Base-by-base conservation (phyloP, 2,888 invertebrate genomes). In the Hypolimnas misippus region DNA sequence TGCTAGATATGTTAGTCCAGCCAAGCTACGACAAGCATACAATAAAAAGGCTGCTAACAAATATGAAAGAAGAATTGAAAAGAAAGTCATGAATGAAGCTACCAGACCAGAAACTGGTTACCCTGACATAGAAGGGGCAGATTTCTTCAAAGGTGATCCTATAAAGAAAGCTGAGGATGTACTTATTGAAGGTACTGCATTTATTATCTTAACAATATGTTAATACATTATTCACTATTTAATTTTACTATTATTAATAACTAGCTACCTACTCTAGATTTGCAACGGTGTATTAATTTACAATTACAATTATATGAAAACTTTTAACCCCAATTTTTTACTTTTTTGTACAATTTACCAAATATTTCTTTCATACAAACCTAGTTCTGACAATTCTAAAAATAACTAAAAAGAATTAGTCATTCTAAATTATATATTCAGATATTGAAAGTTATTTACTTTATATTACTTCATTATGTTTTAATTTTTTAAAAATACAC, bases 1-100 rank as follows among this genome's bases (percentile, higher is more conserved):
- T 92, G 94, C 97, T 0, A 91, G 95, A 73, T 99, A 98, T 86
- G 92, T 98, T 0, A 97, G 98, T 67, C 99, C 99, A 14, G 96
- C 98, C 54, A 95, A 95, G 93, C 94, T 96, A 75, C 94, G 98
- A 19, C 95, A 96, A 79, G 93, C 94, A 53, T 77, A 96, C 56
- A 94, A 93, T 50, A 94, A 94, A 79, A 93, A 93, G 62, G 94
- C 95, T 67, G 95, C 95, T 44, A 93, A 94, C 63, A 96, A 97
- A 79, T 98, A 98, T 83, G 92, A 95, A 35, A 95, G 95, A 72
- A 94, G 96, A 74, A 89, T 97, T 60, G 95, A 97, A 73, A 96
- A 97, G 75, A 98, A 97, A 87, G 94, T 95, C 21, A 93, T 94
- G 21, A 94, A 94, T 73, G 95, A 96, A 82, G 94, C 94, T 1